These are phyloP conservation scores for Drosophila micromelanica DNA, from an alignment of 1,140 invertebrate species.

Conservation along the genomic window DNA sequence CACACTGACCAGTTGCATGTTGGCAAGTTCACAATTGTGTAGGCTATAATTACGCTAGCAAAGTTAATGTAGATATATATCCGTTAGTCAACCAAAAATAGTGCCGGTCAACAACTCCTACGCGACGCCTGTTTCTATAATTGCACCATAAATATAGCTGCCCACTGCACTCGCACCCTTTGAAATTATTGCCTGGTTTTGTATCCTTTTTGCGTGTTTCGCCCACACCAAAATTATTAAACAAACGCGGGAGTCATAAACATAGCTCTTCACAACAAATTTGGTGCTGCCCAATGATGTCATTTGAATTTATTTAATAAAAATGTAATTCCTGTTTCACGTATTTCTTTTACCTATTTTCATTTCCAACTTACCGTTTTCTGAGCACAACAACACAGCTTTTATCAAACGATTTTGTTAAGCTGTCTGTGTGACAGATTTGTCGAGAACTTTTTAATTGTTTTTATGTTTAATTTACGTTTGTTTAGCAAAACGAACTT, in stretches of 20 bases:
- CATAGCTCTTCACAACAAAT: conserved; percentile 46
- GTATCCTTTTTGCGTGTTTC: conserved; percentile 70
- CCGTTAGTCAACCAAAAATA: conserved; percentile 49
- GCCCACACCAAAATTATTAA: conserved; percentile 66
- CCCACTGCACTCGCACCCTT: conserved; percentile 17
- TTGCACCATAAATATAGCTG: conserved; percentile 23
- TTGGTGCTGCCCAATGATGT: conserved; percentile 59
- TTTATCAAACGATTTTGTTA: neutral
- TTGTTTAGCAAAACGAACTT: conserved; percentile 25
- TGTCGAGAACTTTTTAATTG: conserved; percentile 11
- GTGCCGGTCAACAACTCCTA: conserved; percentile 59
- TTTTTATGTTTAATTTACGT: conserved; percentile 35
- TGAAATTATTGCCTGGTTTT: conserved; percentile 13
- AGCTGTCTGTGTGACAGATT: neutral
- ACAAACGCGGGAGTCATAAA: conserved; percentile 60
- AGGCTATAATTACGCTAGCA: conserved; percentile 59
- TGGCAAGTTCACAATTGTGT: conserved; percentile 1
- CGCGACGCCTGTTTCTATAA: conserved; percentile 21
- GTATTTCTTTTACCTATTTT: neutral
- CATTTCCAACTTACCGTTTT: conserved; percentile 9
- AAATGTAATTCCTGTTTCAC: conserved; percentile 28
- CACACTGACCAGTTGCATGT: conserved; percentile 71
- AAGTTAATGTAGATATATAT: conserved; percentile 57
- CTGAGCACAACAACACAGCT: neutral
- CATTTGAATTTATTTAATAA: conserved; percentile 68